A percentile compares a stretch with the other conserved stretches of the same genome.
These are phyloP conservation scores for Molanna angustata DNA, from an alignment of 2,888 invertebrate species.

Conservation along the genomic window DNA sequence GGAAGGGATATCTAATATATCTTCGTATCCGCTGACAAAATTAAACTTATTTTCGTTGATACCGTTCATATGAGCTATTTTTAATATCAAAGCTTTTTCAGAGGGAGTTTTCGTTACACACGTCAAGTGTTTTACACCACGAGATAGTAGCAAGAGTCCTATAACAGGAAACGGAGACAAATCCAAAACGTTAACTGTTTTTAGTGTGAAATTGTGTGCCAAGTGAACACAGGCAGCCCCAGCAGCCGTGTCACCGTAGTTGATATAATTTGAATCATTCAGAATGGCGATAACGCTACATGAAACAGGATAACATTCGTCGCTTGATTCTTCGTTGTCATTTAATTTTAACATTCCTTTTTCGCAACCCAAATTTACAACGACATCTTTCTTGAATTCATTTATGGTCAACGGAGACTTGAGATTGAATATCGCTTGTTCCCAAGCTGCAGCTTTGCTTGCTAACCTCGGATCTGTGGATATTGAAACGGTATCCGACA, in stretches of 20 bases:
- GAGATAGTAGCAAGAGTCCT: constrained; percentile 57
- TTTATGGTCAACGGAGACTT: too few relatives aligned
- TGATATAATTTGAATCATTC: constrained; percentile 51
- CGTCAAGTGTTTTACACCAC: constrained; percentile 47
- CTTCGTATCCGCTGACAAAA: constrained; percentile 42
- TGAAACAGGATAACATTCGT: constrained; percentile 40
- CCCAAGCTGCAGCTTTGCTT: constrained; percentile 65
- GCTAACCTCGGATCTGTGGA: constrained; percentile 59
- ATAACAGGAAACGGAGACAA: constrained; percentile 61
- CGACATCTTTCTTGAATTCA: too few relatives aligned
- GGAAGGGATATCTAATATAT: constrained; percentile 34
- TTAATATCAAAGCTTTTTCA: constrained; percentile 46
- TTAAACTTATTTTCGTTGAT: constrained; percentile 43
- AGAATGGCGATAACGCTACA: constrained; percentile 45
- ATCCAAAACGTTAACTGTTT: constrained; percentile 50
- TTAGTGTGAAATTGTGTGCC: constrained; percentile 43
- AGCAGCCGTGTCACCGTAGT: constrained; percentile 43
- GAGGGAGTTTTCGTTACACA: constrained; percentile 43
- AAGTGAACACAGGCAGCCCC: constrained; percentile 44
- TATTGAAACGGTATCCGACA: constrained; percentile 60
- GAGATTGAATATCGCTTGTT: constrained; percentile 70
- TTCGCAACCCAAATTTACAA: constrained; percentile 45
- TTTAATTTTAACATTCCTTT: constrained; percentile 43
- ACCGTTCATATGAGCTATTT: constrained; percentile 46
- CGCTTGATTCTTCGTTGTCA: constrained; percentile 36